phyloP scores from a whole-genome alignment of 2,797 vertebrate genomes.

The Antrozous pallidus region DNA sequence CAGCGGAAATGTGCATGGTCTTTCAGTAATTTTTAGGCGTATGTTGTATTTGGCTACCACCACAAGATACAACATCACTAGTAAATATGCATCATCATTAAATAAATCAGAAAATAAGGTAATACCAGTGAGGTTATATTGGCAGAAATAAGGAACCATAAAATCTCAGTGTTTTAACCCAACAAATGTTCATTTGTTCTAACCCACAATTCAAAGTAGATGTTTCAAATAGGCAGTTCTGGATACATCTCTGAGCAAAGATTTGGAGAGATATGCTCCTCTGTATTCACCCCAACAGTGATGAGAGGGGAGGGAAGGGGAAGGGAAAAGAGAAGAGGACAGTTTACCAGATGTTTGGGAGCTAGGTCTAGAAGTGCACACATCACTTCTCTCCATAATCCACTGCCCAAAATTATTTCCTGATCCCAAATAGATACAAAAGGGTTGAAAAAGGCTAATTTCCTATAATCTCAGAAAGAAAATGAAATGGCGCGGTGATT shows the following conservation, averaged over 20 bases:
- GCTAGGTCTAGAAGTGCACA: not conserved
- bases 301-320: no score
- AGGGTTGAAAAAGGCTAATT: not conserved
- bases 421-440: not conserved
- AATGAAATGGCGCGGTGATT: not conserved
- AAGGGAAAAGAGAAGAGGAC: not conserved
- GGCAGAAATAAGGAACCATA: not conserved
- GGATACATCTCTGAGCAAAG: not conserved
- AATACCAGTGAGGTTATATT: not conserved
- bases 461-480: not conserved
- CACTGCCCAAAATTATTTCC: not conserved
- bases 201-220: not conserved
- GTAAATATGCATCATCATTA: not conserved
- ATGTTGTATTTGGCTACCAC: not conserved
- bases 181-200: not conserved
- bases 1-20: not conserved
- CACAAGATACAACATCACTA: not conserved
- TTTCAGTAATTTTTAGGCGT: not conserved
- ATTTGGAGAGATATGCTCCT: not conserved
- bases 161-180: not conserved
- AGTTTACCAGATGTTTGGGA: not conserved
- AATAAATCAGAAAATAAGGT: conserved; percentile 14
- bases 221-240: not conserved
- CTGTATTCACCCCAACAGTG: not conserved
- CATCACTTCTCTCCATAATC: not conserved